Evolutionary conservation across 1,140 invertebrate species (phyloP).

Genomic region (Theocolax elegans): DNA sequence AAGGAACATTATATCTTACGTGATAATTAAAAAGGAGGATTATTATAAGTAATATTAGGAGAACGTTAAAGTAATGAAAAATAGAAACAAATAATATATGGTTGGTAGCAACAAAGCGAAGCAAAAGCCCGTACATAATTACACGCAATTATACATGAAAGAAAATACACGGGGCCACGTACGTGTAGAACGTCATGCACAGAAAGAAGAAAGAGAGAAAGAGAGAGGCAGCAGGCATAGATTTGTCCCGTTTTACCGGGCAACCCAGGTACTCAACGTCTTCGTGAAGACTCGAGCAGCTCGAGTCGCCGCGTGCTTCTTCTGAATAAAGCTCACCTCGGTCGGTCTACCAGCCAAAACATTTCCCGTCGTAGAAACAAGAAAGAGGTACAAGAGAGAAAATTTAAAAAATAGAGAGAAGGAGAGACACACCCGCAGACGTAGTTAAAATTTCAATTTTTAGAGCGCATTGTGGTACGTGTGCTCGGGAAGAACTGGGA

Average conservation of each 20-base stretch:
- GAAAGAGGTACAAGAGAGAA: not conserved
- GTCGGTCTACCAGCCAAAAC: constrained; percentile 2
- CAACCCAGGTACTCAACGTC: constrained; percentile 4
- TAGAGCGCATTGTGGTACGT: too few species aligned
- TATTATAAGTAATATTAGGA: too few species aligned
- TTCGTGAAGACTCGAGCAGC: not conserved
- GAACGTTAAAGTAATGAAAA: too few species aligned
- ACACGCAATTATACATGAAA: constrained; percentile 27
- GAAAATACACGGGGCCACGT: not conserved
- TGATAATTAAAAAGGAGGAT: too few species aligned
- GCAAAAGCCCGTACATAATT: too few species aligned
- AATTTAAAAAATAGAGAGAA: not conserved
- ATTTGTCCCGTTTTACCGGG: not conserved
- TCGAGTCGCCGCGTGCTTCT: not conserved
- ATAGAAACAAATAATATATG: too few species aligned
- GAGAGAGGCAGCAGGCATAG: not conserved
- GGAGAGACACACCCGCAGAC: not conserved
- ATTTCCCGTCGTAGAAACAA: not conserved
- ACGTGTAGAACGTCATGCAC: not conserved
- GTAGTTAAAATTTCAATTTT: too few species aligned
- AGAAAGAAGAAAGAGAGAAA: not conserved
- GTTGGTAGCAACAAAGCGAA: too few species aligned
- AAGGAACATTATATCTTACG: too few species aligned
- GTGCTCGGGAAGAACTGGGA: too few species aligned
- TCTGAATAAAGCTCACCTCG: constrained; percentile 21